Base-by-base conservation (phyloP, 2,888 invertebrate species). In the Criorhina ranunculi region DNA sequence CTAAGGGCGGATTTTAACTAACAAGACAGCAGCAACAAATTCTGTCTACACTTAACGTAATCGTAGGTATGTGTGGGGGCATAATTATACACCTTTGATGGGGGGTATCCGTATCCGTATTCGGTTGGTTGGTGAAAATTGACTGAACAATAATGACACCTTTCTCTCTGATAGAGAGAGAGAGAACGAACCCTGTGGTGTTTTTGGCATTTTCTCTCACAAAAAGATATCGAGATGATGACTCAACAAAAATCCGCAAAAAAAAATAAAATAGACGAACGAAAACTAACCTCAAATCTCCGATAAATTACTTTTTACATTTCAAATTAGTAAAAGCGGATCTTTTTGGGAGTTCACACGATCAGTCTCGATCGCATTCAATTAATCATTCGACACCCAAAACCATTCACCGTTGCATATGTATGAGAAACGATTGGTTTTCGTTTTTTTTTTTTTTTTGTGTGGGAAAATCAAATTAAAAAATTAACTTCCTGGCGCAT, bases 341-440 rank as follows among this genome's bases (percentile, higher is more conserved):
- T 73, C 62, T 49, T 73, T 60, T 83, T 62, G 72, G n/a, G n/a
- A 73, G 73, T 83, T 83, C 82, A 78, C 78, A 72, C 78, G 78
- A 83, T 78, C 70, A 76, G 59, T 44, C 64, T 59, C 62, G 59
- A 60, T 59, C 59, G 35, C 46, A 66, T 60, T 49, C 72, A 73
- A 83, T 83, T 78, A 83, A 83, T 83, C 82, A 83, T 67, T 35
- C 15, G n/a, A 31, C 51, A 29, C n/a, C 33, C 31, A 35, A n/a
- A 29, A 49, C 60, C 59, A 51, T 17, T 75, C 75, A 62, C 40
- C 40, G 19, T 24, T 8, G 31, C 19, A 19, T 42, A 24, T 40
- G 40, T 33, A 44, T 42, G 17, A 19, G 24, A 11, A 40, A 57
- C 12, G 42, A 53, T 69, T 15, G n/a, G n/a, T n/a, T n/a, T n/a